Evolutionary conservation across 2,797 vertebrate species (phyloP), one percentile per base, ranked within the genome.

Genomic region (Sparus aurata): DNA sequence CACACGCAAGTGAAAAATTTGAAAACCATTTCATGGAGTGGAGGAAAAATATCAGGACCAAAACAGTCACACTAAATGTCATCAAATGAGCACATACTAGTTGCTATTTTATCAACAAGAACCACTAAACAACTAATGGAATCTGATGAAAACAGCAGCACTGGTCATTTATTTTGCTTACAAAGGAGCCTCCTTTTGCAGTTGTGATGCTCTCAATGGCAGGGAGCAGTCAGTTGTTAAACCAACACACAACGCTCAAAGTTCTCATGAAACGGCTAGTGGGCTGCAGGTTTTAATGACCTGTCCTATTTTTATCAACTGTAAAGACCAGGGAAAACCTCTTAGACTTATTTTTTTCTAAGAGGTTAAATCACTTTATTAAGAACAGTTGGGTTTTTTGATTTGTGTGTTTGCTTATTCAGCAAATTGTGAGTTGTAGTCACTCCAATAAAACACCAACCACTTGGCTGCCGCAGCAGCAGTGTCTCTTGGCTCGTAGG

Each of bases 1-100:
- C 75, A 75, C 79, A 71, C 43, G 63, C 22, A 54, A 60, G 59
- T 67, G 73, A 66, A 68, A 85, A 80, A 80, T 22, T 55, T 75
- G 80, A 64, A 88, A 71, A 85, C 70, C 87, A 91, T 94, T 80
- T 72, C 80, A 87, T 83, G 63, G 79, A 77, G 75, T 62, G 75
- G 67, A 69, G 49, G 66, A 64, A 12, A 71, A 78, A 86, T 65
- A 66, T 69, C 64, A 80, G 60, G 60, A 76, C 66, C 71, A 75
- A 38, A 47, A 25, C 82, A 80, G 77, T 80, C 66, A 0, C 63
- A 82, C 3, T 23, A 59, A 79, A 83, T 85, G 70, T 79, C 63
- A 61, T 74, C 67, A 85, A 90, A 87, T 87, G 87, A 87, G 87
- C 77, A 64, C 16, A 59, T 49, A 55, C 6, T 15, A 60, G 13